Conservation (phyloP, 2,113 vertebrate species). For the Danionella cerebrum region DNA sequence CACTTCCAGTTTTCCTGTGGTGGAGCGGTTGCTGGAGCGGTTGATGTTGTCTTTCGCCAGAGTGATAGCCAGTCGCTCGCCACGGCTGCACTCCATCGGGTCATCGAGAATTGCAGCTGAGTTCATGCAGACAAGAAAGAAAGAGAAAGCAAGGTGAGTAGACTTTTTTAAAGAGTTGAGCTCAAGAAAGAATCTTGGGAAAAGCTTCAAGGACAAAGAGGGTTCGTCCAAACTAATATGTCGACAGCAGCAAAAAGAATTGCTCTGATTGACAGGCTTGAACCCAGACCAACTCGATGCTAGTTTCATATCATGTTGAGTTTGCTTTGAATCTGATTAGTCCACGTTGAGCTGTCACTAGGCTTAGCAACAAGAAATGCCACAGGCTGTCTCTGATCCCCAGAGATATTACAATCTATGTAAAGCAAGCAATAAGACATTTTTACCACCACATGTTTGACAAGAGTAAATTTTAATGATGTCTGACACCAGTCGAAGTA, state of each 20-base stretch:
- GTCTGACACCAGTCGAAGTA: background rate
- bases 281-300: too few relatives aligned
- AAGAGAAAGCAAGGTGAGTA: background rate
- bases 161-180: background rate
- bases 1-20: slow-evolving; percentile 86
- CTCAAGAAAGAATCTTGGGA: background rate
- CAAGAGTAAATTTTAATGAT: background rate
- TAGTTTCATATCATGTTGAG: background rate
- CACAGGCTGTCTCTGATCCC: background rate
- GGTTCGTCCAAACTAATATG: too few relatives aligned
- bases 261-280: too few relatives aligned
- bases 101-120: slow-evolving; percentile 90
- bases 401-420: background rate
- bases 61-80: slow-evolving; percentile 93
- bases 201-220: background rate
- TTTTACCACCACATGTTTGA: background rate
- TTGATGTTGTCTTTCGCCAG: slow-evolving; percentile 96
- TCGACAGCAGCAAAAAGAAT: too few relatives aligned
- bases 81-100: slow-evolving; percentile 99
- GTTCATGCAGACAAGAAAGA: slow-evolving; percentile 5
- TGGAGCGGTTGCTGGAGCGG: slow-evolving; percentile 80
- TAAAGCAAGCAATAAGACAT: background rate
- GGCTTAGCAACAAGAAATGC: background rate
- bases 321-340: background rate
- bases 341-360: background rate